A percentile compares a stretch with the other conserved stretches of the same genome.
phyloP scores from a whole-genome alignment of 1,140 invertebrate species.

The Gonioctena quinquepunctata region DNA sequence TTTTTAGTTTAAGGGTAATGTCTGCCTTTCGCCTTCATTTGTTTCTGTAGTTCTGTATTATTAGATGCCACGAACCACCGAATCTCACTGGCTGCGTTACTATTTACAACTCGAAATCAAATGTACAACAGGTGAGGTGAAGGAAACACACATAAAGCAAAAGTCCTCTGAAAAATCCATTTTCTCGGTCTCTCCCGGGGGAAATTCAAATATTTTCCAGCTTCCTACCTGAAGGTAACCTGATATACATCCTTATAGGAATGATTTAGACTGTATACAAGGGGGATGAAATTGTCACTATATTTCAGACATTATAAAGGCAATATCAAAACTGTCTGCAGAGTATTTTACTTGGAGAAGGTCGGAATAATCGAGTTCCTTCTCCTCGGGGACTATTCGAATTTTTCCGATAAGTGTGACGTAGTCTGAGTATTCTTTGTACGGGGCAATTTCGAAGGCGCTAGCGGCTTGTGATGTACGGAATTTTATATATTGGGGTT shows the following conservation, averaged over 20 bases:
- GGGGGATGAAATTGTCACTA: constrained; percentile 46
- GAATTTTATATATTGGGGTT: neutral
- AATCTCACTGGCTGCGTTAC: too few species aligned
- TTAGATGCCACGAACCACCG: too few species aligned
- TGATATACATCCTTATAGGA: constrained; percentile 36
- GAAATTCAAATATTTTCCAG: constrained; percentile 46
- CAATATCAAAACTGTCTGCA: constrained; percentile 45
- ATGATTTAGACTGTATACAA: constrained; percentile 43
- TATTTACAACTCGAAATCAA: too few species aligned
- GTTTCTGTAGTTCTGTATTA: too few species aligned
- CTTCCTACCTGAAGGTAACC: constrained; percentile 34
- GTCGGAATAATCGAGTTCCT: constrained; percentile 37
- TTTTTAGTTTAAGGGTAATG: too few species aligned
- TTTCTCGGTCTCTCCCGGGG: constrained; percentile 37
- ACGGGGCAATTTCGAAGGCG: neutral
- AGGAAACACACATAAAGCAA: constrained; percentile 33
- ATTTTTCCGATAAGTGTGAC: neutral
- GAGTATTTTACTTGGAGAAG: constrained; percentile 34
- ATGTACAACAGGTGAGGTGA: constrained; percentile 10
- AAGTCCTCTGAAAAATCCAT: constrained; percentile 43
- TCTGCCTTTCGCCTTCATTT: too few species aligned
- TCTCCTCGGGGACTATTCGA: constrained; percentile 27
- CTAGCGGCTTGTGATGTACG: neutral
- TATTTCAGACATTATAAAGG: constrained; percentile 46
- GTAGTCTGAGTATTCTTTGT: too few species aligned